Evolutionary conservation across 2,888 invertebrate species (phyloP).

Genomic region (Galeopsomyia nigrocyanea): DNA sequence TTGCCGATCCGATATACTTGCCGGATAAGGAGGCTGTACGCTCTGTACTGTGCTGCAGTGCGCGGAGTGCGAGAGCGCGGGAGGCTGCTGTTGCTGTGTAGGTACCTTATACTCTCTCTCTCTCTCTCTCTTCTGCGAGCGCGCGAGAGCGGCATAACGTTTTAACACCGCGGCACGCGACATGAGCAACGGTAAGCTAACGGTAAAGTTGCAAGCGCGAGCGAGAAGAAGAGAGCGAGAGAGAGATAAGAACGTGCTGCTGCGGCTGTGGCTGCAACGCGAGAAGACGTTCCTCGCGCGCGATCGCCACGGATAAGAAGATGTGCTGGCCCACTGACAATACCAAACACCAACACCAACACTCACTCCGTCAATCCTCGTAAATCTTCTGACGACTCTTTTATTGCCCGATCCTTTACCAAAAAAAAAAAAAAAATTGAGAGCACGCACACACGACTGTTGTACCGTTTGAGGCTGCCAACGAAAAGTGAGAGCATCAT

Average conservation of each 20-base stretch:
- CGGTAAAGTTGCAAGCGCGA: too few species aligned
- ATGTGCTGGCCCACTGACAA: background rate
- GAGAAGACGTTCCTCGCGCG: background rate
- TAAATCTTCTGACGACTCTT: constrained; percentile 25
- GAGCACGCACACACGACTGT: background rate
- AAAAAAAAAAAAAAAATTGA: constrained; percentile 11
- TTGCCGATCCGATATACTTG: background rate
- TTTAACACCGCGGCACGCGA: constrained; percentile 13
- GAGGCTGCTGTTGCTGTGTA: too few species aligned
- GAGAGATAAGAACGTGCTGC: too few species aligned
- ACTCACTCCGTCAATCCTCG: constrained; percentile 15
- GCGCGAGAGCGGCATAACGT: constrained; percentile 14
- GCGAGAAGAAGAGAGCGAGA: too few species aligned
- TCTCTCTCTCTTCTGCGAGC: too few species aligned
- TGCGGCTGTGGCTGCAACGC: too few species aligned
- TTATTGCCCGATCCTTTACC: constrained; percentile 14
- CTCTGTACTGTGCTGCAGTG: background rate
- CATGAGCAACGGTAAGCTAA: too few species aligned
- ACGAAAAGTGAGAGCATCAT: constrained; percentile 35
- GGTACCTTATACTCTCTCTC: too few species aligned
- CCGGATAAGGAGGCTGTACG: background rate
- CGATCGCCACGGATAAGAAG: background rate
- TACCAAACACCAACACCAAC: too few species aligned
- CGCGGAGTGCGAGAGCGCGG: background rate
- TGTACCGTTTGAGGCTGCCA: constrained; percentile 20